Evolutionary conservation across 2,888 invertebrate species (phyloP).

Genomic region (Drosophila borealis): DNA sequence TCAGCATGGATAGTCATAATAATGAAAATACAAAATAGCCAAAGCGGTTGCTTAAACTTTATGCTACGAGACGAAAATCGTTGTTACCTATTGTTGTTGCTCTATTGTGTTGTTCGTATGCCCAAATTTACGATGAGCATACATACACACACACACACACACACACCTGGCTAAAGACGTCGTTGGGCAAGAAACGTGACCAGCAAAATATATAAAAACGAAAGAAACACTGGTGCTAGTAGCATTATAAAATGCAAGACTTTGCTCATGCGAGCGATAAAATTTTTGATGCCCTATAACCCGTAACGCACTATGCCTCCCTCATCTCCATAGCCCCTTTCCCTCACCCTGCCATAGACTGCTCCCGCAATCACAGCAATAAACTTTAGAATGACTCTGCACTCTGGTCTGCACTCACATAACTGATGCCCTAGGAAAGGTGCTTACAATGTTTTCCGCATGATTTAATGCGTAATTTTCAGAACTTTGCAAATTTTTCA

Average conservation of each 20-base stretch:
- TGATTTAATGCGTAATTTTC: constrained; percentile 80
- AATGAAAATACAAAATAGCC: constrained; percentile 73
- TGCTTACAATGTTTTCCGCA: constrained; percentile 60
- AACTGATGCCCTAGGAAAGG: constrained; percentile 10
- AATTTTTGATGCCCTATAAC: constrained; percentile 43
- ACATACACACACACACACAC: constrained; percentile 26
- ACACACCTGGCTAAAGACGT: constrained; percentile 27
- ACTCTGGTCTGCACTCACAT: constrained; percentile 28
- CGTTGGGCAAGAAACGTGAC: constrained; percentile 65
- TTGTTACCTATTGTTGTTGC: constrained; percentile 64
- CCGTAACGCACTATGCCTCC: constrained; percentile 24
- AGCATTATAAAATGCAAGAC: constrained; percentile 53
- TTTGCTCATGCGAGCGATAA: constrained; percentile 58
- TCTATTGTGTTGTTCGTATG: constrained; percentile 51
- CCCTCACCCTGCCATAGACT: neutral
- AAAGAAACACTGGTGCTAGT: constrained; percentile 17
- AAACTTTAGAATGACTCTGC: constrained; percentile 76
- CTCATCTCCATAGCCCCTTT: neutral
- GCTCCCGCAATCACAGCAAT: constrained; percentile 57
- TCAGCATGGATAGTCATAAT: constrained; percentile 65
- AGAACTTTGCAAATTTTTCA: constrained; percentile 76
- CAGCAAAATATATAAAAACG: constrained; percentile 35
- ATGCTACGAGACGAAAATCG: constrained; percentile 62
- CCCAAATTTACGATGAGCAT: constrained; percentile 67
- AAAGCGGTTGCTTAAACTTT: constrained; percentile 57